Evolutionary conservation across 2,113 vertebrate species (phyloP).

Genomic region (Nyctereutes procyonoides): DNA sequence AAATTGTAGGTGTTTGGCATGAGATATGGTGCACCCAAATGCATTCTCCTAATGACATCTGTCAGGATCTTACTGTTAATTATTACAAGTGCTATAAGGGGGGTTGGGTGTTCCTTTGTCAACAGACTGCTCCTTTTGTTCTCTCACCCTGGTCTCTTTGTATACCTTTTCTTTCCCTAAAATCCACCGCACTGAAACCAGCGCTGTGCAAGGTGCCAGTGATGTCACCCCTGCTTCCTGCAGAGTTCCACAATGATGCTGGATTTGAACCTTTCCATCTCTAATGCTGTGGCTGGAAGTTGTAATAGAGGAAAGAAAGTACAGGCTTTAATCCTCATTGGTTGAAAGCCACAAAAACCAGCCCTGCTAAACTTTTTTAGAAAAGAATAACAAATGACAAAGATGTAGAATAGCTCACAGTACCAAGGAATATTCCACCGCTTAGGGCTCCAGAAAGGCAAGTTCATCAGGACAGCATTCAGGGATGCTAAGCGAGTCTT

Average conservation of each 20-base stretch:
- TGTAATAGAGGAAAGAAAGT: neutral
- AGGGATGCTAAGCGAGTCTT: neutral
- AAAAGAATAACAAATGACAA: neutral
- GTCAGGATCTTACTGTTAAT: neutral
- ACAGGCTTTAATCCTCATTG: neutral
- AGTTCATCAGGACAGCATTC: neutral
- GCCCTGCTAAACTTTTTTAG: neutral
- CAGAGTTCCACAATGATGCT: neutral
- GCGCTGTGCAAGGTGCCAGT: neutral
- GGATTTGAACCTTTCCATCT: neutral
- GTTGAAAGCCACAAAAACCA: neutral
- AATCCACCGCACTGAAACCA: neutral
- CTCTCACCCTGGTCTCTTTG: neutral
- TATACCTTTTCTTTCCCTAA: neutral
- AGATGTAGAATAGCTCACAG: neutral
- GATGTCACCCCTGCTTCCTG: neutral
- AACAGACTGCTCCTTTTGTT: neutral
- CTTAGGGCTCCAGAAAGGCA: neutral
- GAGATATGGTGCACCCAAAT: neutral
- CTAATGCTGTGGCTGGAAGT: neutral
- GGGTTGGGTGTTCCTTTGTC: neutral
- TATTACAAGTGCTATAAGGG: neutral
- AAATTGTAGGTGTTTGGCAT: neutral
- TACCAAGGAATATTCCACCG: neutral
- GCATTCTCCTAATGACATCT: too few relatives aligned